Evolutionary conservation across 2,797 vertebrate species (phyloP), one percentile per base, ranked within the genome.

Genomic region (Cyprinella venusta): DNA sequence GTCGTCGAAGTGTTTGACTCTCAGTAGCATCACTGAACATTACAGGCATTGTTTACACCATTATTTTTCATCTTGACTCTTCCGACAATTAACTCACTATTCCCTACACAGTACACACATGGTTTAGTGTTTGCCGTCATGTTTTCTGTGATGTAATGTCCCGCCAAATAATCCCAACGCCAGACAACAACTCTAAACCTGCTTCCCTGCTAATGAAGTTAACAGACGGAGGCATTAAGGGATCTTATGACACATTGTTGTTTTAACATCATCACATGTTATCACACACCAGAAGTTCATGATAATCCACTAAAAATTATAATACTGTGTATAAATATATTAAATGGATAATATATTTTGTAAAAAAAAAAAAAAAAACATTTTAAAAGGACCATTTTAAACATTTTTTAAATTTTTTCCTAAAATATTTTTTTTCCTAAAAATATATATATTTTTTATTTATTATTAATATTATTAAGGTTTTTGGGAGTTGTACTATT

Each of bases 21-120:
- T 88, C 89, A 85, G 36, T 38, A 75, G 4, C 13, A 75, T 21
- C 5, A 45, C 61, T 78, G 13, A 70, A 81, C 38, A n/a, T 56
- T n/a, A 56, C 19, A 4, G 4, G 1, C 19, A 77, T 65, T 45
- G 15, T 54, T 74, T 69, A 19, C 59, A 8, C 54, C 13, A n/a
- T 65, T 59, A 18, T 38, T 69, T 79, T 50, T 82, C 80, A 68
- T 82, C 59, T 8, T 5, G 8, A 21, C 26, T 54, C 45, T n/a
- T 48, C 54, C 45, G 26, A 79, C 63, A 61, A 76, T 76, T 33
- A 69, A 9, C n/a, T 18, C 15, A 8, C 38, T 79, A 15, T 79
- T 79, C 40, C 63, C 24, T 16, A 48, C n/a, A 36, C 75, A 54
- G 18, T 36, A 2, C 54, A 61, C 33, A 65, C 36, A 30, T 42